phyloP scores from a whole-genome alignment of 2,797 vertebrate genomes.

The Epinephelus coioides region DNA sequence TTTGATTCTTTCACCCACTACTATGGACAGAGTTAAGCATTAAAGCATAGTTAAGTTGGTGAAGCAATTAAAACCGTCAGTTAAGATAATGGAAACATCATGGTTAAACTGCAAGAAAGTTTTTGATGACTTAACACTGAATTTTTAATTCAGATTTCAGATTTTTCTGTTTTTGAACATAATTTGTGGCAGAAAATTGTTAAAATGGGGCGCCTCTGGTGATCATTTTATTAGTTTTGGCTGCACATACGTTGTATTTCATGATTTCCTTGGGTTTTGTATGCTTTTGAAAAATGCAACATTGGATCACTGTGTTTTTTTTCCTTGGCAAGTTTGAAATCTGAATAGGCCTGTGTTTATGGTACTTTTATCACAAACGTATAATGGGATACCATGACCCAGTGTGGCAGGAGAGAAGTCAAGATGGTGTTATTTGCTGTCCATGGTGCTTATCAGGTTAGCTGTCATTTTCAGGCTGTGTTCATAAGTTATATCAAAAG shows the following conservation, averaged over 20 bases:
- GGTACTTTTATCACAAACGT: not conserved
- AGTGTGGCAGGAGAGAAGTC: not conserved
- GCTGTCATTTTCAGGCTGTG: too few species aligned
- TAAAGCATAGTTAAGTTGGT: conserved; percentile 6
- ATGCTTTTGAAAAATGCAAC: not conserved
- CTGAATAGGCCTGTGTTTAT: not conserved
- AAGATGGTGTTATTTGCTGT: not conserved
- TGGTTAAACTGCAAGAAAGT: not conserved
- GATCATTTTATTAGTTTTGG: not conserved
- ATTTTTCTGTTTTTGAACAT: not conserved
- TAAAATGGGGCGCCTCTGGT: too few species aligned
- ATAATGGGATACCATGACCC: not conserved
- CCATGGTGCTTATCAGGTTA: not conserved
- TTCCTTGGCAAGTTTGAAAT: too few species aligned
- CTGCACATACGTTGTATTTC: not conserved
- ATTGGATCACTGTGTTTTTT: too few species aligned
- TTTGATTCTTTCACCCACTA: too few species aligned
- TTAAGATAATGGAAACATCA: not conserved
- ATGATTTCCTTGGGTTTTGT: not conserved
- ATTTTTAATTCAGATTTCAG: not conserved
- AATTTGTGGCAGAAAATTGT: too few species aligned
- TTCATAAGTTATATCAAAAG: too few species aligned
- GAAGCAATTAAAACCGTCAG: not conserved
- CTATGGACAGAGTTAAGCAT: conserved; percentile 67
- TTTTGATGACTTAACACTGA: not conserved